Evolutionary conservation across 2,888 invertebrate genomes (phyloP).

Genomic region (Neuroscelio doddi): DNA sequence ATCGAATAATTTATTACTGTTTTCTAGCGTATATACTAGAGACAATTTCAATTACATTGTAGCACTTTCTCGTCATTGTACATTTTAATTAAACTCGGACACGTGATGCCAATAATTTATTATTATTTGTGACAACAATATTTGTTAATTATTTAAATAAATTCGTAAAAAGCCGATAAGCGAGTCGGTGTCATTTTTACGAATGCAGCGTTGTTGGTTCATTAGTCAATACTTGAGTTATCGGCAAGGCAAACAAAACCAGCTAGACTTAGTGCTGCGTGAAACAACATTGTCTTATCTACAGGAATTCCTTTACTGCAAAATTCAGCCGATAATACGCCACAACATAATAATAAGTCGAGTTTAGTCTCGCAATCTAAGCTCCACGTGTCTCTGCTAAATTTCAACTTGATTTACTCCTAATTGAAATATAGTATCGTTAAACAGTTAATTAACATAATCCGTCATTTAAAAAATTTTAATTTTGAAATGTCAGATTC

Average conservation of each 20-base stretch:
- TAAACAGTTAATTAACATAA: too few relatives aligned
- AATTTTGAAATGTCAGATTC: conserved; percentile 34
- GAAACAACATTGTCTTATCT: conserved; percentile 35
- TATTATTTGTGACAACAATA: conserved; percentile 32
- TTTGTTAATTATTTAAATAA: conserved; percentile 38
- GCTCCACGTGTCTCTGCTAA: conserved; percentile 10
- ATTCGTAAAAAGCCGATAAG: conserved; percentile 24
- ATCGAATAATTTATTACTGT: too few relatives aligned
- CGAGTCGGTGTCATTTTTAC: conserved; percentile 20
- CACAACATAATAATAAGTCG: conserved; percentile 27
- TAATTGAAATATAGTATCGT: too few relatives aligned
- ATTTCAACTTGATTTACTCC: too few relatives aligned
- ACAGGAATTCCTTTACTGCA: conserved; percentile 19
- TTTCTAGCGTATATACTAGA: too few relatives aligned
- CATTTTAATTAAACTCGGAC: conserved; percentile 28
- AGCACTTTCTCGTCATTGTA: too few relatives aligned
- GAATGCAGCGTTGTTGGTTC: conserved; percentile 8
- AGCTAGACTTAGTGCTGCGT: not conserved
- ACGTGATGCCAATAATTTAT: conserved; percentile 28
- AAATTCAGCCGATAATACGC: conserved; percentile 28
- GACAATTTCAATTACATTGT: too few relatives aligned
- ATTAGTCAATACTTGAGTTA: conserved; percentile 29
- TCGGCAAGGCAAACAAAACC: conserved; percentile 12
- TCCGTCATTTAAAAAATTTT: conserved; percentile 24
- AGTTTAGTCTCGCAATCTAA: conserved; percentile 23